Conservation (phyloP, 2,888 invertebrate species). For the Sphinx pinastri region DNA sequence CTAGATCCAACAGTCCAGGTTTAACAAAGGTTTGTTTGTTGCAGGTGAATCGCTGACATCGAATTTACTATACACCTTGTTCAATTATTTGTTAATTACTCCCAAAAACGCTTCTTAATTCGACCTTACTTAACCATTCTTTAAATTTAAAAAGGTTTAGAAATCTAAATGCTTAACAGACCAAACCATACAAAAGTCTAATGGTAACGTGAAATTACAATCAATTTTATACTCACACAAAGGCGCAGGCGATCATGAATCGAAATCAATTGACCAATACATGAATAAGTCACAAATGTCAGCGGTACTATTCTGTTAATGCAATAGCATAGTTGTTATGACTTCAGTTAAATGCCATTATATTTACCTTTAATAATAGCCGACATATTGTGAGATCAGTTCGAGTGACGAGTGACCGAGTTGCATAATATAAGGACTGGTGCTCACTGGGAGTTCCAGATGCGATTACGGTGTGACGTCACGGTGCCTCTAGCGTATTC, state of each 20-base stretch:
- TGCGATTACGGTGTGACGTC: not conserved
- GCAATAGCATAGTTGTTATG: slow-evolving; percentile 54
- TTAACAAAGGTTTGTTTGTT: no score
- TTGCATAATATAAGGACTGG: slow-evolving; percentile 51
- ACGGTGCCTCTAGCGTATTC: not conserved
- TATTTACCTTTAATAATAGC: slow-evolving; percentile 57
- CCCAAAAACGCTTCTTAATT: not conserved
- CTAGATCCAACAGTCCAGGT: no score
- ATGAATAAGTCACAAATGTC: slow-evolving; percentile 59
- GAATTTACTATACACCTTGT: no score
- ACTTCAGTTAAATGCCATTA: slow-evolving; percentile 59
- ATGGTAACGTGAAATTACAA: not conserved
- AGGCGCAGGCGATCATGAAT: slow-evolving; percentile 33
- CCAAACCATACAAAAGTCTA: not conserved
- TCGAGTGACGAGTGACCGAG: slow-evolving; percentile 50
- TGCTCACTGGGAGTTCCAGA: slow-evolving; percentile 7
- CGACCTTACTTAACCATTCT: not conserved
- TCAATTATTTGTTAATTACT: not conserved
- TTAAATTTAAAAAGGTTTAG: slow-evolving; percentile 3
- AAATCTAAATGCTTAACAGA: not conserved
- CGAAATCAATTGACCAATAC: slow-evolving; percentile 61
- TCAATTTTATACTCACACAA: slow-evolving; percentile 22
- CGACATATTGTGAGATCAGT: slow-evolving; percentile 40
- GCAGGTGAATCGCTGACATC: no score
- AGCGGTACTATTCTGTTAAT: slow-evolving; percentile 50